Conservation (phyloP, 1,140 invertebrate species). For the Aphaenogaster floridana region DNA sequence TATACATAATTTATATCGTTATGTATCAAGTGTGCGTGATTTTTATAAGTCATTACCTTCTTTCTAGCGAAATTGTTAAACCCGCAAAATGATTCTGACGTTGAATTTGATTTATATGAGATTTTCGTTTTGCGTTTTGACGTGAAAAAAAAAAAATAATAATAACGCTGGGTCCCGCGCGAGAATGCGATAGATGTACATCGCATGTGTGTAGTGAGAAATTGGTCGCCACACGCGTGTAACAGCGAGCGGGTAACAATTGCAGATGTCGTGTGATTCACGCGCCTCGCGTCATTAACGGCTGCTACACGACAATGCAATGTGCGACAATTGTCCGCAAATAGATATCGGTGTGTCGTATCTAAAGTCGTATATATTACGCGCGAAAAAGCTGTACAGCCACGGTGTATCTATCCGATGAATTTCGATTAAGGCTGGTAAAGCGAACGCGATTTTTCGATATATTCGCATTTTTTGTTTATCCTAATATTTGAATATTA, state of each 20-base stretch:
- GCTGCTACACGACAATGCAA: conserved; percentile 41
- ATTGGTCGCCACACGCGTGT: background rate
- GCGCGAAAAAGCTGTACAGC: conserved; percentile 17
- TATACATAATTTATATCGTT: background rate
- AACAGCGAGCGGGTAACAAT: conserved; percentile 42
- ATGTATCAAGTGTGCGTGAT: background rate
- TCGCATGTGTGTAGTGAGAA: conserved; percentile 28
- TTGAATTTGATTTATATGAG: conserved; percentile 17
- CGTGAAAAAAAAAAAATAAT: background rate
- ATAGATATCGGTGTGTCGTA: conserved; percentile 31
- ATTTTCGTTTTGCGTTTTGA: background rate
- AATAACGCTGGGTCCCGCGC: background rate
- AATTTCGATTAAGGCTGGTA: background rate
- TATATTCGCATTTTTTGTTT: background rate
- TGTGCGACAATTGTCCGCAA: conserved; percentile 45
- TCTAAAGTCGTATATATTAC: conserved; percentile 31
- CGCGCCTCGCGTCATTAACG: conserved; percentile 62
- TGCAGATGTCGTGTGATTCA: conserved; percentile 50
- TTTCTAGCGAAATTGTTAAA: background rate
- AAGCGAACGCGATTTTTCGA: background rate
- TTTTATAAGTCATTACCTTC: background rate
- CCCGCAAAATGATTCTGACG: background rate
- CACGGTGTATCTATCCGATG: background rate
- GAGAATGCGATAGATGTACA: background rate
- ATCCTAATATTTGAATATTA: background rate